Evolutionary conservation across 2,113 vertebrate genomes (phyloP).

Genomic region (Peromyscus californicus): DNA sequence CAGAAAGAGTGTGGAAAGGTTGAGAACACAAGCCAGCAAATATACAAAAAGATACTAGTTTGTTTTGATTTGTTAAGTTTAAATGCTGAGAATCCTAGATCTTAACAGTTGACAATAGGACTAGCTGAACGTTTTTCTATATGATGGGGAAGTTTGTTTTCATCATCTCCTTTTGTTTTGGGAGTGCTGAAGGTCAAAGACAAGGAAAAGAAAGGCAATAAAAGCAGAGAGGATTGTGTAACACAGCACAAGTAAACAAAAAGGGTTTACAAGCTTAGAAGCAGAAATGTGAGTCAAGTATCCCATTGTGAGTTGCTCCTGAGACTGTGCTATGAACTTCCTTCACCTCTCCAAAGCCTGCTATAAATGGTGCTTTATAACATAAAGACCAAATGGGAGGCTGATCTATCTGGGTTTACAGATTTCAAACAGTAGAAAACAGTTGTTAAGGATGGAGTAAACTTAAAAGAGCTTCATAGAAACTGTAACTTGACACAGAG

Average conservation of each 20-base stretch:
- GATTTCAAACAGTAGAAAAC: neutral
- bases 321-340: neutral
- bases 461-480: neutral
- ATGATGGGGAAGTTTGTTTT: neutral
- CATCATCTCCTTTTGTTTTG: constrained; percentile 5
- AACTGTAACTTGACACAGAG: neutral
- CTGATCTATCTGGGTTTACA: neutral
- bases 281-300: neutral
- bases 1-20: neutral
- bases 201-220: neutral
- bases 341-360: neutral
- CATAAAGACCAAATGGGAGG: neutral
- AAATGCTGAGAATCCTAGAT: neutral
- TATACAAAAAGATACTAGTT: neutral
- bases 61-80: neutral
- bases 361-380: neutral
- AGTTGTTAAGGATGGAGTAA: neutral
- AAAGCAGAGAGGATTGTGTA: neutral
- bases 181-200: neutral
- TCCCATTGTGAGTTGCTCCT: neutral
- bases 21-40: neutral
- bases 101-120: neutral
- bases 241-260: neutral
- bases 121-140: neutral
- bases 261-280: neutral